phyloP scores from a whole-genome alignment of 2,797 vertebrate genomes.

The Geotrypetes seraphini region DNA sequence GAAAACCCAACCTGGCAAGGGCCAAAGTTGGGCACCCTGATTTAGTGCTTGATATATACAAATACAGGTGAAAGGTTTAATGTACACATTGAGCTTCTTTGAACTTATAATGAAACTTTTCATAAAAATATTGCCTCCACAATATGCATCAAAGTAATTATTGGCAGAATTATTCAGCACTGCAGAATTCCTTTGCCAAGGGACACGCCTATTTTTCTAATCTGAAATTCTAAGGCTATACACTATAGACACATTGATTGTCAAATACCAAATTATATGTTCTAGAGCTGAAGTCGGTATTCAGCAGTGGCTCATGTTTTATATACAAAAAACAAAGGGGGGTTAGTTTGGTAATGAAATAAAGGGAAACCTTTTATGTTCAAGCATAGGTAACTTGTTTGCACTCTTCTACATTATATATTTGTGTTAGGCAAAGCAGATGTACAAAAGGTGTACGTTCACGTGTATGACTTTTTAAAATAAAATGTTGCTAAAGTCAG shows the following conservation, averaged over 20 bases:
- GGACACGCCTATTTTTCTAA: constrained; percentile 33
- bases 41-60: constrained; percentile 11
- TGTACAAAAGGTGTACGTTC: constrained; percentile 9
- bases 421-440: constrained; percentile 15
- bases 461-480: constrained; percentile 22
- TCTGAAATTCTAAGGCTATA: constrained; percentile 32
- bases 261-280: constrained; percentile 35
- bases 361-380: constrained; percentile 28
- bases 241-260: constrained; percentile 29
- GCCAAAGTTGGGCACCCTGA: too few species aligned
- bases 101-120: constrained; percentile 36
- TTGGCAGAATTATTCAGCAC: constrained; percentile 32
- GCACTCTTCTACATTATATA: constrained; percentile 29
- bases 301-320: too few species aligned
- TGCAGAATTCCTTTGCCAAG: constrained; percentile 39
- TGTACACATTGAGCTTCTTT: constrained; percentile 23
- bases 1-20: too few species aligned
- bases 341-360: too few species aligned
- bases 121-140: constrained; percentile 43
- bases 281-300: too few species aligned
- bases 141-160: constrained; percentile 30
- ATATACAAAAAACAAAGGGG: too few species aligned
- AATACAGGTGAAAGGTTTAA: constrained; percentile 14
- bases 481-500: constrained; percentile 30
- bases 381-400: constrained; percentile 28